phyloP scores from a whole-genome alignment of 2,888 invertebrate species.

The Vesta saturnalis region DNA sequence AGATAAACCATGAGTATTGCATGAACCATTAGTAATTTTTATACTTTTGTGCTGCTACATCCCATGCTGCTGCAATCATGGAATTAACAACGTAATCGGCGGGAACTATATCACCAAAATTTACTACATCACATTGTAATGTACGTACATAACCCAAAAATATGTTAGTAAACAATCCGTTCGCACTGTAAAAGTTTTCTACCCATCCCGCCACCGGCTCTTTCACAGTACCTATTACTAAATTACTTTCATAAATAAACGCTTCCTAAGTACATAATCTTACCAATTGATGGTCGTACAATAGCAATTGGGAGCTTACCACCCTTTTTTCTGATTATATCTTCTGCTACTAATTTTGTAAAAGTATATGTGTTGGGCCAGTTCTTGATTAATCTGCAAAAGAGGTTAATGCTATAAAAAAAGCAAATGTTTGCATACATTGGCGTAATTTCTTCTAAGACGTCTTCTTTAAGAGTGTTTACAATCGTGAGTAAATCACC shows the following conservation, averaged over 20 bases:
- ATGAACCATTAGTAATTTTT: background rate
- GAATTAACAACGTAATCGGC: conserved; percentile 73
- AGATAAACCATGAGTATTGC: background rate
- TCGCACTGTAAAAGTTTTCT: conserved; percentile 74
- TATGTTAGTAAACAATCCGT: conserved; percentile 63
- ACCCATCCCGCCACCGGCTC: conserved; percentile 69
- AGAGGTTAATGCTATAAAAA: background rate
- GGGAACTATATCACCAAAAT: conserved; percentile 72
- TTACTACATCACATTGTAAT: conserved; percentile 64
- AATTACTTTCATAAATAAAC: conserved; percentile 5
- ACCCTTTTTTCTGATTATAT: conserved; percentile 66
- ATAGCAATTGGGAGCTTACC: conserved; percentile 71
- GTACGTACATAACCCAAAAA: conserved; percentile 69
- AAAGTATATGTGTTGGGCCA: conserved; percentile 80
- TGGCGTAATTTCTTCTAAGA: conserved; percentile 54
- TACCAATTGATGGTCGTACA: conserved; percentile 73
- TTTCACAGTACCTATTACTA: conserved; percentile 55
- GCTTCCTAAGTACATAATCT: background rate
- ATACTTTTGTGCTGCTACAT: background rate
- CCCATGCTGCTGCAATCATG: conserved; percentile 66
- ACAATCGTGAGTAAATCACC: conserved; percentile 59
- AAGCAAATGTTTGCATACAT: conserved; percentile 47
- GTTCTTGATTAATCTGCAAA: conserved; percentile 60
- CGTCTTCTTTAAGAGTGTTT: conserved; percentile 56
- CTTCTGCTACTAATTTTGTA: conserved; percentile 78